A percentile compares a stretch with the other conserved stretches of the same genome.
These are phyloP conservation scores for Botrylloides violaceus DNA, from an alignment of 23 tunicate species.

Conservation along the genomic window DNA sequence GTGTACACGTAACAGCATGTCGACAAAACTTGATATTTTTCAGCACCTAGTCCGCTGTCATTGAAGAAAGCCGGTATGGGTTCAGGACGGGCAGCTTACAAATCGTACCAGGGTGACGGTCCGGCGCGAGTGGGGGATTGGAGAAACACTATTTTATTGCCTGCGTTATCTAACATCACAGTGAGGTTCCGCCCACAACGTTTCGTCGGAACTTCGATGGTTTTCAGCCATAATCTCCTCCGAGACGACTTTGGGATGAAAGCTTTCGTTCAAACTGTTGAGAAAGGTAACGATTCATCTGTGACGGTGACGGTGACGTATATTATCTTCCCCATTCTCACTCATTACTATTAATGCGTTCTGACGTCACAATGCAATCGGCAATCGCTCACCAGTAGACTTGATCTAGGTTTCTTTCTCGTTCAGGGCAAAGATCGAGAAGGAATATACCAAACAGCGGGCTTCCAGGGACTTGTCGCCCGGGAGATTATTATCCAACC, in stretches of 20 bases:
- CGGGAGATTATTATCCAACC: constrained; percentile 10
- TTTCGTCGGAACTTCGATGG: background rate
- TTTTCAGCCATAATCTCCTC: constrained; percentile 1
- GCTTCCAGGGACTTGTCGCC: constrained; percentile 17
- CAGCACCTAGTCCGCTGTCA: background rate
- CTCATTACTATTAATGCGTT: too few relatives aligned
- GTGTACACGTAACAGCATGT: too few relatives aligned
- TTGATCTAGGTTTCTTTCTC: too few relatives aligned
- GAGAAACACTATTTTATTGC: constrained; percentile 13
- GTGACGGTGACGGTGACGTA: too few relatives aligned
- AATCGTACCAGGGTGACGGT: constrained; percentile 1
- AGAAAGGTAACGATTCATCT: constrained; percentile 28
- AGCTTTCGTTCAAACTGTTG: background rate
- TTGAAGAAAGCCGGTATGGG: constrained; percentile 10
- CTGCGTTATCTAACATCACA: constrained; percentile 11
- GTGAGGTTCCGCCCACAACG: constrained; percentile 13
- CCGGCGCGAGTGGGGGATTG: background rate
- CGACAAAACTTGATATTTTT: too few relatives aligned
- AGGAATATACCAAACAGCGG: background rate
- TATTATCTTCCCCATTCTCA: too few relatives aligned
- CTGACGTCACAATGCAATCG: too few relatives aligned
- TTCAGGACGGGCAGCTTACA: background rate
- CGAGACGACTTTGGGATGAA: constrained; percentile 20
- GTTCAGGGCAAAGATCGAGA: background rate
- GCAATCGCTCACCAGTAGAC: too few relatives aligned